phyloP scores from a whole-genome alignment of 2,113 vertebrate species.

The Pseudonaja textilis region DNA sequence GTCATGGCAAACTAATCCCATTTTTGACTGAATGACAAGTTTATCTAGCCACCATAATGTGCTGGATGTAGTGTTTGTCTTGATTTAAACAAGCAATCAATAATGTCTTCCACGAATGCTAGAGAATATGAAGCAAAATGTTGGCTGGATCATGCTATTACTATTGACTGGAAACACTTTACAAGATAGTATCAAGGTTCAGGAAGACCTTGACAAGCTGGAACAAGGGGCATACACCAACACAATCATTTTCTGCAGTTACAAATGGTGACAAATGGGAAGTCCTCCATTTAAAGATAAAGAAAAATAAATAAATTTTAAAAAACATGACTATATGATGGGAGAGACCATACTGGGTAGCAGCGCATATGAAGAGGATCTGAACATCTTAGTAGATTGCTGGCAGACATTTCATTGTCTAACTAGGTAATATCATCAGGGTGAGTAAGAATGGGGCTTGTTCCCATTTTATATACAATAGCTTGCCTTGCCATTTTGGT shows the following conservation, averaged over 20 bases:
- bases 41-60: not conserved
- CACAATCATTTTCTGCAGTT: not conserved
- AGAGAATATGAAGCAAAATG: not conserved
- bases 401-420: not conserved
- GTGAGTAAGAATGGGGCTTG: not conserved
- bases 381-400: not conserved
- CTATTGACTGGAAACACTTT: not conserved
- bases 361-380: not conserved
- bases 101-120: not conserved
- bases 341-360: not conserved
- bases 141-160: not conserved
- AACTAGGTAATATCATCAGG: not conserved
- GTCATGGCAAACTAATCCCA: not conserved
- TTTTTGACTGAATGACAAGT: not conserved
- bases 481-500: not conserved
- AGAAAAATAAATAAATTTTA: not conserved
- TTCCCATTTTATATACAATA: not conserved
- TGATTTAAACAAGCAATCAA: not conserved
- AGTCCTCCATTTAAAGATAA: not conserved
- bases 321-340: not conserved
- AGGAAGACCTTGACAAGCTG: not conserved
- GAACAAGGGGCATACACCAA: not conserved
- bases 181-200: not conserved
- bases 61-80: not conserved
- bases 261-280: not conserved